Evolutionary conservation across 2,113 vertebrate species (phyloP).

Genomic region (Alligator mississippiensis): DNA sequence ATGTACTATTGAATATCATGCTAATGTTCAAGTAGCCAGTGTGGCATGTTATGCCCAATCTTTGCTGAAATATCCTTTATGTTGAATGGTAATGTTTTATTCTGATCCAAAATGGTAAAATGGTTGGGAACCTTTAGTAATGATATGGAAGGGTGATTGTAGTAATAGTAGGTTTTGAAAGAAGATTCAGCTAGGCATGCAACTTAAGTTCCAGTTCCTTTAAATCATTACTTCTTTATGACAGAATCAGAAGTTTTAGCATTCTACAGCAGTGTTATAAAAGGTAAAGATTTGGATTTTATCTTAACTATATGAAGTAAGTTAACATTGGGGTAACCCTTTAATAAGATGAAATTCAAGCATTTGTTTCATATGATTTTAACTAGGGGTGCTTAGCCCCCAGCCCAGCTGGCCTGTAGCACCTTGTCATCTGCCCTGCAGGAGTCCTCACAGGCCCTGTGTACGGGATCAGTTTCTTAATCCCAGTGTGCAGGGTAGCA

Average conservation of each 20-base stretch:
- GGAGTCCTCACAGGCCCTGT: no score
- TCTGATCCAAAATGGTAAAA: not conserved
- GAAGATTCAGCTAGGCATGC: no score
- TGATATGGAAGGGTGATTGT: not conserved
- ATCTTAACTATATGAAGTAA: not conserved
- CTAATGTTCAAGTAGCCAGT: not conserved
- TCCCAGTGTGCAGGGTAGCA: no score
- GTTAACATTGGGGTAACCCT: not conserved
- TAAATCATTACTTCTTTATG: not conserved
- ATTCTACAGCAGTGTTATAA: not conserved
- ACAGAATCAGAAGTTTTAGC: not conserved
- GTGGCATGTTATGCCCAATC: not conserved
- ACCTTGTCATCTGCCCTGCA: no score
- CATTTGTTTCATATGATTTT: not conserved
- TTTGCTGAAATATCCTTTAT: not conserved
- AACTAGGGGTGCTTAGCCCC: no score
- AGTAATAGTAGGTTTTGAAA: no score
- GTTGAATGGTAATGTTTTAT: not conserved
- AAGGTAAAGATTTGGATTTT: no score
- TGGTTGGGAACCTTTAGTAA: not conserved
- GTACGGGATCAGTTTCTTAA: no score
- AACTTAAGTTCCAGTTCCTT: not conserved
- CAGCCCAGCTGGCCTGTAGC: no score
- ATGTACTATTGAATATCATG: not conserved
- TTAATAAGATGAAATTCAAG: not conserved